Conservation (phyloP, 1,140 invertebrate genomes). For the Heliconius himera region DNA sequence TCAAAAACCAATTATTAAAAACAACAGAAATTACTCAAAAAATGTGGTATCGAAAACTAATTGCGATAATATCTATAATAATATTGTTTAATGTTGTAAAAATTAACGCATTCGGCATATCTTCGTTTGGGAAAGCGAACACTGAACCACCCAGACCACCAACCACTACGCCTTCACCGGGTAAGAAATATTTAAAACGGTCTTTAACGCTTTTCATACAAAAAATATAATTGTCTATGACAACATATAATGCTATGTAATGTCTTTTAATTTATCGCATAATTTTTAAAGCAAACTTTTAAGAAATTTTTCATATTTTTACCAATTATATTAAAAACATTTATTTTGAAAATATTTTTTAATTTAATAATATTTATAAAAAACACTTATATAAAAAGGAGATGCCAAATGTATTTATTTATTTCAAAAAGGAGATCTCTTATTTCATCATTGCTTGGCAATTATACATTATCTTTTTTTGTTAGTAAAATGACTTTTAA, state of each 20-base stretch:
- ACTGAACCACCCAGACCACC: slow-evolving; percentile 67
- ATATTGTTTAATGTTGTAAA: slow-evolving; percentile 50
- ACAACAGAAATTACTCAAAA: slow-evolving; percentile 27
- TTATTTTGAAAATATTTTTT: background rate
- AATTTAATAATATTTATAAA: no score
- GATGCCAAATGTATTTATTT: no score
- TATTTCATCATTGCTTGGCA: no score
- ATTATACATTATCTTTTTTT: no score
- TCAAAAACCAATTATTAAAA: slow-evolving; percentile 13
- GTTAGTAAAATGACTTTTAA: no score
- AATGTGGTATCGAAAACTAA: slow-evolving; percentile 30
- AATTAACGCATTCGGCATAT: slow-evolving; percentile 61
- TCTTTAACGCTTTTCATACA: slow-evolving; percentile 8
- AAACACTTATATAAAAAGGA: no score
- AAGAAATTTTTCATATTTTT: no score
- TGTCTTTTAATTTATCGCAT: background rate
- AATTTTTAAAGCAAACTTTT: background rate
- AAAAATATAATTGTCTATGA: background rate
- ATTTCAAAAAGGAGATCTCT: no score
- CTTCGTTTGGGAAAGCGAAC: slow-evolving; percentile 69
- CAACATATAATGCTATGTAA: background rate
- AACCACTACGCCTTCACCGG: slow-evolving; percentile 62
- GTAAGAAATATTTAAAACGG: slow-evolving; percentile 53
- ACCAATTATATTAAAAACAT: background rate
- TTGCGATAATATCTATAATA: slow-evolving; percentile 41